Base-by-base conservation (phyloP, 2,113 vertebrate species). In the Dipodomys ordii region DNA sequence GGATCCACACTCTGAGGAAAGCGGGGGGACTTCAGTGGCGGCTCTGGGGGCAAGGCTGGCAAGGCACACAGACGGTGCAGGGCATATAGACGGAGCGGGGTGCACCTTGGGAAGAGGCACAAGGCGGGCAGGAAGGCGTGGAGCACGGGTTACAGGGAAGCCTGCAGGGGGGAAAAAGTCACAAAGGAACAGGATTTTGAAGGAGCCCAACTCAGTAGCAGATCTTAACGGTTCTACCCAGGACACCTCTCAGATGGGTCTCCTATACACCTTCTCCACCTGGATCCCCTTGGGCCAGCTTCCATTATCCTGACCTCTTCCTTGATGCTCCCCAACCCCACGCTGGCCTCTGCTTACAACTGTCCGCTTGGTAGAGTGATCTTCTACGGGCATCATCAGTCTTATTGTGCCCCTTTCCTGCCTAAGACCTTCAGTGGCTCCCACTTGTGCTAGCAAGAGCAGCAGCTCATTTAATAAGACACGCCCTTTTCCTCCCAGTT, bases 61-160 rank as follows among this genome's bases (percentile, higher is more conserved):
- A 92, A n/a, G 97, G 97, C n/a, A 93, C 81, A 1, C 83, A 90
- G 32, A 96, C 12, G 0, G 93, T 62, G 64, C 35, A 90, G 2
- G 93, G 79, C 74, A 82, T 46, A 5, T 87, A 93, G 22, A 91
- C 30, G 0, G 88, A n/a, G 53, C 57, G 71, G 3, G 96, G 28
- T 68, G 65, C 68, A 3, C 83, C 60, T 13, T 68, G 9, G 3
- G 90, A 85, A 16, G 95, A 49, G 0, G 7, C 83, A 5, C 95
- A 87, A 2, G 88, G 69, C 1, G 35, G 27, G 25, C 84, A 69
- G 19, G 95, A 86, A 5, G 93, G 30, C 2, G 84, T n/a, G 1
- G 96, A 79, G 67, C 96, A 86, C 0, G 96, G 96, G 39, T 96
- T 89, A 28, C 78, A 27, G 25, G 96, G 93, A 23, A 97, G 20